Conservation (phyloP, 2,888 invertebrate species). For the Eueremaeus valkanovi region DNA sequence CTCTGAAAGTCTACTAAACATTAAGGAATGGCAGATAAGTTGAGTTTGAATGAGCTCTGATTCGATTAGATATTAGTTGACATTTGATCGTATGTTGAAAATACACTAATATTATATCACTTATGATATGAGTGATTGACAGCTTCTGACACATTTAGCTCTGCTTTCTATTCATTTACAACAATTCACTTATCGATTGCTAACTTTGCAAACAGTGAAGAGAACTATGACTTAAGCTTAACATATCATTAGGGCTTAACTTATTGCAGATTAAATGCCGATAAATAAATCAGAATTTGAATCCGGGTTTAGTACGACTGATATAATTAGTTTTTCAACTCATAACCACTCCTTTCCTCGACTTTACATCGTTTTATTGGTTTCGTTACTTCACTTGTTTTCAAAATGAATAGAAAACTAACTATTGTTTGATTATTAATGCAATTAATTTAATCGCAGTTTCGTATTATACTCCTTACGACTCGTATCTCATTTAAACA, state of each 20-base stretch:
- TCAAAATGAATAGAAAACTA: background rate
- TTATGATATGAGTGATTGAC: conserved; percentile 17
- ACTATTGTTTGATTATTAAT: background rate
- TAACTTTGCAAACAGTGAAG: too few relatives aligned
- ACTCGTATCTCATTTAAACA: background rate
- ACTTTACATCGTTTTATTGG: background rate
- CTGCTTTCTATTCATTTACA: background rate
- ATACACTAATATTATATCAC: conserved; percentile 20
- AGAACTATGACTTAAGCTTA: too few relatives aligned
- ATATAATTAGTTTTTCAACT: too few relatives aligned
- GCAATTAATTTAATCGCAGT: background rate
- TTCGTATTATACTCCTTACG: background rate
- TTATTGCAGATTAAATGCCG: conserved; percentile 22
- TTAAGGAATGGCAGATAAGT: background rate
- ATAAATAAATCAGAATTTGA: background rate
- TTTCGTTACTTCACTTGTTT: background rate
- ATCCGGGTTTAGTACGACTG: background rate
- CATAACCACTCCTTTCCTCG: background rate
- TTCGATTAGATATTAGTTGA: conserved; percentile 20
- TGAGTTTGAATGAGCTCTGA: background rate
- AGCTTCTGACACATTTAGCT: background rate
- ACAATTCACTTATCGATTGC: background rate
- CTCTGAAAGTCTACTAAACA: background rate
- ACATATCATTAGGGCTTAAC: conserved; percentile 10
- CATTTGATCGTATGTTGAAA: background rate